Conservation (phyloP, 2,888 invertebrate species). For the Lycophotia porphyrea region DNA sequence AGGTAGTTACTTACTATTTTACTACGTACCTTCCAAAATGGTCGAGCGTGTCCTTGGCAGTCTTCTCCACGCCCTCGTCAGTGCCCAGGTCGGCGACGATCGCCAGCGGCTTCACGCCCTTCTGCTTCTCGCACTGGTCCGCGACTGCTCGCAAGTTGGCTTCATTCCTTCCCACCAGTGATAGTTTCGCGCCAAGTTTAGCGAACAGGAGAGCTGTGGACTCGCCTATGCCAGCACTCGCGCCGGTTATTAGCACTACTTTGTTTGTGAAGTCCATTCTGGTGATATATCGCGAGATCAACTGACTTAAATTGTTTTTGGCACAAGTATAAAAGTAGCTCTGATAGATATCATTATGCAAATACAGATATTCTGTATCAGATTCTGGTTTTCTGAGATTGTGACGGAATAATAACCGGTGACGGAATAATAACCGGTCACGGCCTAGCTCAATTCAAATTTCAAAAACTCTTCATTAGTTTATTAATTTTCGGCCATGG, state of each 20-base stretch:
- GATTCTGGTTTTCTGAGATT: constrained; percentile 10
- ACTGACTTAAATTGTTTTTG: constrained; percentile 11
- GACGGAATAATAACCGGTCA: constrained; percentile 8
- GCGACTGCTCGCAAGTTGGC: constrained; percentile 68
- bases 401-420: constrained; percentile 5
- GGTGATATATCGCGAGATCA: background rate
- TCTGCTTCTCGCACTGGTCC: constrained; percentile 63
- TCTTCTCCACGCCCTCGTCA: constrained; percentile 73
- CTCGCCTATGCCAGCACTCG: constrained; percentile 75
- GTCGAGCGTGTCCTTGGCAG: constrained; percentile 69
- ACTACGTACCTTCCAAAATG: constrained; percentile 66
- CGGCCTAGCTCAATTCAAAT: background rate
- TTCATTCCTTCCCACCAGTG: constrained; percentile 71
- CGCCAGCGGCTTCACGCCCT: constrained; percentile 65
- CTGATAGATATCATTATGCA: constrained; percentile 1
- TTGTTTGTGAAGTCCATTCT: constrained; percentile 68
- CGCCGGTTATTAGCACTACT: constrained; percentile 76
- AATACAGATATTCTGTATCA: background rate
- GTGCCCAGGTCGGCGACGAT: constrained; percentile 74
- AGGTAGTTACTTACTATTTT: too few relatives aligned
- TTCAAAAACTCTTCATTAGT: background rate
- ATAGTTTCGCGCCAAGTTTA: constrained; percentile 69
- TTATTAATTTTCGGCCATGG: background rate
- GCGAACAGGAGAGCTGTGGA: constrained; percentile 70
- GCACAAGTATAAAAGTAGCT: constrained; percentile 12